A percentile compares a stretch with the other conserved stretches of the same genome.
phyloP scores from a whole-genome alignment of 2,797 vertebrate species.

The Sebastes dallii region DNA sequence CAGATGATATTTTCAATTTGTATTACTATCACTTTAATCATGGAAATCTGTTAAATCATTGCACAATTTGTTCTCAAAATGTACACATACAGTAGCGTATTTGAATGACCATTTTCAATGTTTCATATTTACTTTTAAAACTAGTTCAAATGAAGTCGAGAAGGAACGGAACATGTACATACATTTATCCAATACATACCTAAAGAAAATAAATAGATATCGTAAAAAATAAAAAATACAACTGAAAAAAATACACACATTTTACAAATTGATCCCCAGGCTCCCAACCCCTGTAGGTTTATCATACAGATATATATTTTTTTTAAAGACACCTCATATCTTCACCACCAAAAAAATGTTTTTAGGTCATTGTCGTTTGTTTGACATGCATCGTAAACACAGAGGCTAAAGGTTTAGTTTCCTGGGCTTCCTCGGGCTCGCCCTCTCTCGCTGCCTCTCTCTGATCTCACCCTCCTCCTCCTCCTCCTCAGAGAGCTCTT shows the following conservation, averaged over 20 bases:
- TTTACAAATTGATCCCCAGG: constrained; percentile 86
- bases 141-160: constrained; percentile 81
- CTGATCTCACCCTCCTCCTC: constrained; percentile 16
- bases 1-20: constrained; percentile 73
- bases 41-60: constrained; percentile 81
- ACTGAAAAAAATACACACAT: constrained; percentile 88
- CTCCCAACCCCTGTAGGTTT: constrained; percentile 71
- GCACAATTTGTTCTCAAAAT: constrained; percentile 83
- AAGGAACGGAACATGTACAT: constrained; percentile 83
- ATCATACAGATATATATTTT: constrained; percentile 80
- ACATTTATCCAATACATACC: constrained; percentile 86
- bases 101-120: constrained; percentile 78
- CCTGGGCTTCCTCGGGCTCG: constrained; percentile 49
- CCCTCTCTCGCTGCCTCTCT: constrained; percentile 30
- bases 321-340: constrained; percentile 76
- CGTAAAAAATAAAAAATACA: constrained; percentile 86
- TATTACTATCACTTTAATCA: constrained; percentile 77
- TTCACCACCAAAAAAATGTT: constrained; percentile 75
- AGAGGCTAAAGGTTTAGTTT: constrained; percentile 79
- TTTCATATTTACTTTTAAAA: constrained; percentile 82
- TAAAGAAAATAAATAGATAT: constrained; percentile 86
- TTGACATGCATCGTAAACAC: constrained; percentile 88
- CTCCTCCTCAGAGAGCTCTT: constrained; percentile 42
- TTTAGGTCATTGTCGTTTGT: constrained; percentile 79
- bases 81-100: constrained; percentile 84